phyloP scores from a whole-genome alignment of 2,113 vertebrate species.

The Synchiropus splendidus region DNA sequence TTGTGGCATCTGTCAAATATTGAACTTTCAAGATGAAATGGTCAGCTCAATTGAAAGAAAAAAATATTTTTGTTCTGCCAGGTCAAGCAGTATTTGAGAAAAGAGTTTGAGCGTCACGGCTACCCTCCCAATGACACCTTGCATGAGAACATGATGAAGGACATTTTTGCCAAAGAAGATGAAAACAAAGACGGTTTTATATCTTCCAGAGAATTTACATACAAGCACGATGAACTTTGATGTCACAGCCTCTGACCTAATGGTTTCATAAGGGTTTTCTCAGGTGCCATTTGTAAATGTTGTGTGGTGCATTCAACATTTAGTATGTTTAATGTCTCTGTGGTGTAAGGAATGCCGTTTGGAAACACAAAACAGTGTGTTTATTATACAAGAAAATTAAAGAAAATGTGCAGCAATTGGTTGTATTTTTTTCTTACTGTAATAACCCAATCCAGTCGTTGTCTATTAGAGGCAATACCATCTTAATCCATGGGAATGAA shows the following conservation, averaged over 20 bases:
- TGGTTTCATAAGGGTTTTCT: constrained; percentile 3
- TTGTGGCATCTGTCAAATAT: neutral
- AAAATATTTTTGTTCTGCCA: constrained; percentile 29
- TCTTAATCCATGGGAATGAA: too few species aligned
- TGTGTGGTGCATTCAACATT: neutral
- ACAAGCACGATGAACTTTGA: constrained; percentile 89
- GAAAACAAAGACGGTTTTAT: constrained; percentile 89
- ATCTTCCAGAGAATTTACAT: constrained; percentile 93
- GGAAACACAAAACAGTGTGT: too few species aligned
- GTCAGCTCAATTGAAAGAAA: neutral
- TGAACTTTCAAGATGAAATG: neutral
- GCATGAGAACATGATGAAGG: constrained; percentile 82
- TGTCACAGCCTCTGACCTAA: neutral
- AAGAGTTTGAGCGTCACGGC: constrained; percentile 88
- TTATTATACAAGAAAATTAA: too few species aligned
- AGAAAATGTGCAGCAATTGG: too few species aligned
- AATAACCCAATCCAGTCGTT: too few species aligned
- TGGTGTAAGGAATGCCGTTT: too few species aligned
- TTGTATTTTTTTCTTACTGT: too few species aligned
- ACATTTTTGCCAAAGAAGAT: constrained; percentile 94
- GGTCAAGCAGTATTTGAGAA: constrained; percentile 90
- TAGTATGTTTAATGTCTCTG: too few species aligned
- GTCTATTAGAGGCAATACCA: too few species aligned
- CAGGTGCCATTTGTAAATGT: constrained; percentile 13
- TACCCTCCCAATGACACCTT: constrained; percentile 86